phyloP scores from a whole-genome alignment of 2,797 vertebrate species.

The Enteromius anoplus region DNA sequence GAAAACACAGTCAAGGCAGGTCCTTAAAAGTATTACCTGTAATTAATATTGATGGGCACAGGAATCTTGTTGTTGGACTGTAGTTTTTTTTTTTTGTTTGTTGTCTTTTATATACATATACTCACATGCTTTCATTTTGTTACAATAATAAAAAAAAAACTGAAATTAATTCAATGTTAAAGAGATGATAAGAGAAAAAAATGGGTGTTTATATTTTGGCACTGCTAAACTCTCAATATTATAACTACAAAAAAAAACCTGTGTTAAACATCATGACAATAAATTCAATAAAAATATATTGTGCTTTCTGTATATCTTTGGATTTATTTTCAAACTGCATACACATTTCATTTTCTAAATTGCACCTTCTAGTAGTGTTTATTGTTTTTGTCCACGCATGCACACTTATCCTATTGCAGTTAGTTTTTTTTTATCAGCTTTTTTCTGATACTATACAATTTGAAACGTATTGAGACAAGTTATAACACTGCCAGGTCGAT shows the following conservation, averaged over 20 bases:
- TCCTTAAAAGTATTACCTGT: conserved; percentile 80
- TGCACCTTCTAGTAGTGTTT: background rate
- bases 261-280: conserved; percentile 32
- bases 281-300: conserved; percentile 58
- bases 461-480: background rate
- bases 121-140: conserved; percentile 44
- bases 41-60: conserved; percentile 75
- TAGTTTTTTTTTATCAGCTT: background rate
- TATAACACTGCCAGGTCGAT: background rate
- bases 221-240: conserved; percentile 39
- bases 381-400: background rate
- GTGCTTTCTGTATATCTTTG: conserved; percentile 52
- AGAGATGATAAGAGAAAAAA: conserved; percentile 19
- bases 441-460: background rate
- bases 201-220: conserved; percentile 55
- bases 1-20: conserved; percentile 81
- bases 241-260: conserved; percentile 30
- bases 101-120: conserved; percentile 59
- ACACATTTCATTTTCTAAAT: background rate
- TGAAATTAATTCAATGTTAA: conserved; percentile 28
- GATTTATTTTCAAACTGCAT: conserved; percentile 24
- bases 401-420: background rate
- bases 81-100: conserved; percentile 33
- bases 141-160: conserved; percentile 22
- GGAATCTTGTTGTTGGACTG: conserved; percentile 59